A percentile compares a stretch with the other conserved stretches of the same genome.
Conservation (phyloP, 2,113 vertebrate species). For the Mormyrus iriodes region DNA sequence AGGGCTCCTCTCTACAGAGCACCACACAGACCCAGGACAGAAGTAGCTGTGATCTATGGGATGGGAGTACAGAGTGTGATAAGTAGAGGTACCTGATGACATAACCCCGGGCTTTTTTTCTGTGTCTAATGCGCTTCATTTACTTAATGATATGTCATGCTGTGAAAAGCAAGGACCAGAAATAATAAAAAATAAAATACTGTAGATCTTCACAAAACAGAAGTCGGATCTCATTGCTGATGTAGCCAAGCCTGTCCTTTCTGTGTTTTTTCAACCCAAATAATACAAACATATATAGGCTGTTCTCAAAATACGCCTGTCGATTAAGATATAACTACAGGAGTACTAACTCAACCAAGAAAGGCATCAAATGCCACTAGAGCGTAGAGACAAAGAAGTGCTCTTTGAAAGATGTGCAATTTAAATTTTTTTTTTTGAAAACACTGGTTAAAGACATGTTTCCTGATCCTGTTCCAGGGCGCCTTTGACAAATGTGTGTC, state of each 20-base stretch:
- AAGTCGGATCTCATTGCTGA: not conserved
- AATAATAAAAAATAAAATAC: not conserved
- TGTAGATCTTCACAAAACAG: not conserved
- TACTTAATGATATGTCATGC: constrained; percentile 12
- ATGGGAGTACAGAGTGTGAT: not conserved
- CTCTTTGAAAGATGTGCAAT: not conserved
- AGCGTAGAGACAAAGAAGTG: not conserved
- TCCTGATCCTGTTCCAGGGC: not conserved
- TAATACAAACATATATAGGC: not conserved
- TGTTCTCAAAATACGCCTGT: not conserved
- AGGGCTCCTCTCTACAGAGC: not conserved
- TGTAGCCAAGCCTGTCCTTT: not conserved
- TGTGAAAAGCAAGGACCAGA: not conserved
- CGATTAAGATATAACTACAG: not conserved
- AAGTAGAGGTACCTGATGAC: not conserved
- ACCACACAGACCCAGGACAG: not conserved
- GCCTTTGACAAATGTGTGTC: not conserved
- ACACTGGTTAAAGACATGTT: not conserved
- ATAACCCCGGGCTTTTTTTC: not conserved
- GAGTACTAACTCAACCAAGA: not conserved
- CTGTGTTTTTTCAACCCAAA: not conserved
- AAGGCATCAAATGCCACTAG: not conserved
- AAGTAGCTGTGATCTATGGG: not conserved
- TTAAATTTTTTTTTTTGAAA: not conserved
- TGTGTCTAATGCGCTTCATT: not conserved